These are phyloP conservation scores for Telmatochromis sp. DNA, from an alignment of 2,113 vertebrate genomes.

Conservation along the genomic window DNA sequence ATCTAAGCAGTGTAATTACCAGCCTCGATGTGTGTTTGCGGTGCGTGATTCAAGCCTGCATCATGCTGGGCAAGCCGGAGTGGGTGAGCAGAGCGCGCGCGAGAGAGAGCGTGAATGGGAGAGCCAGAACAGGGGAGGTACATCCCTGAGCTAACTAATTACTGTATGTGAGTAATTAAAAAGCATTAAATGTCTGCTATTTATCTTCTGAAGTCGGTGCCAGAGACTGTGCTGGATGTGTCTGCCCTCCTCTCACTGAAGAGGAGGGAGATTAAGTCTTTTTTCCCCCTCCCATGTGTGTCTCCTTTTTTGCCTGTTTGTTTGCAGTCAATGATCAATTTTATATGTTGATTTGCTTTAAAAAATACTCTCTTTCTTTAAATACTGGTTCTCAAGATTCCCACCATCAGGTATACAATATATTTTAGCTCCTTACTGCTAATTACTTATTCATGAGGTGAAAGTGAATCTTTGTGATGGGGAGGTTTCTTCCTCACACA, in stretches of 20 bases:
- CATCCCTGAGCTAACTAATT: conserved; percentile 39
- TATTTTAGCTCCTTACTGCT: neutral
- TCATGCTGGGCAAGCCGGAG: conserved; percentile 14
- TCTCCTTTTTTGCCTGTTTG: neutral
- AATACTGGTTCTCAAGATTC: neutral
- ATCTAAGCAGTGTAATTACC: conserved; percentile 55
- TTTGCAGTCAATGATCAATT: neutral
- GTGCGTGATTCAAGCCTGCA: conserved; percentile 29
- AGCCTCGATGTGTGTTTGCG: conserved; percentile 45
- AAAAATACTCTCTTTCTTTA: neutral
- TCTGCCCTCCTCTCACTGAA: neutral
- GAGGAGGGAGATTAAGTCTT: neutral
- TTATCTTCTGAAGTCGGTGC: conserved; percentile 18
- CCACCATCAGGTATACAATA: neutral
- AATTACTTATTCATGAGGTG: neutral
- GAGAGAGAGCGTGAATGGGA: neutral
- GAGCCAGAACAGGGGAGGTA: neutral
- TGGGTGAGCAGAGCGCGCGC: neutral
- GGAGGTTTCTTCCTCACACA: neutral
- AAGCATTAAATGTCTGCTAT: conserved; percentile 24
- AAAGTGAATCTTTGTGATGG: neutral
- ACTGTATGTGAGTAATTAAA: conserved; percentile 52
- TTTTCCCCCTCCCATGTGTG: neutral
- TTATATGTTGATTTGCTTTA: neutral
- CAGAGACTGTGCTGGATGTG: neutral